Conservation (phyloP, 2,888 invertebrate genomes). For the Eilema sororculum region DNA sequence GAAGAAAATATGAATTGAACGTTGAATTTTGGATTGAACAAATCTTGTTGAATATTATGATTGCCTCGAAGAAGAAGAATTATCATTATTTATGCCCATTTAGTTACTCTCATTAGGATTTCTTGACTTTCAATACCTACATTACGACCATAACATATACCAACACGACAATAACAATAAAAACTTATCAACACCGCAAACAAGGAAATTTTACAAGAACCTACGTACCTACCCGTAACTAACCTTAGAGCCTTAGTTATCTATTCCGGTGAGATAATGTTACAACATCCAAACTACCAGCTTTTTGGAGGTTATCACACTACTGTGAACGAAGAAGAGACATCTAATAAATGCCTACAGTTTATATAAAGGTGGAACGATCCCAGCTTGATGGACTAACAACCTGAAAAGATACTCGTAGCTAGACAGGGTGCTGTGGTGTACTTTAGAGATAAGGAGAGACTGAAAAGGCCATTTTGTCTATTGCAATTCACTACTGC, state of each 20-base stretch:
- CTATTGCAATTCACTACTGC: too few species aligned
- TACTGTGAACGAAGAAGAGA: neutral
- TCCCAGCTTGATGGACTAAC: too few species aligned
- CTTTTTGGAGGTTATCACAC: neutral
- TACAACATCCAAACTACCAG: neutral
- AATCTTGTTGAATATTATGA: too few species aligned
- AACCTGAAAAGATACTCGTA: too few species aligned
- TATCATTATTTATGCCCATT: neutral
- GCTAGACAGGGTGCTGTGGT: too few species aligned
- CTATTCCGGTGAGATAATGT: neutral
- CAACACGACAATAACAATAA: neutral
- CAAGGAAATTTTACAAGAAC: constrained; percentile 1
- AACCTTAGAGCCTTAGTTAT: neutral
- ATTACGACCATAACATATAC: too few species aligned
- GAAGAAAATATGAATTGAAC: too few species aligned
- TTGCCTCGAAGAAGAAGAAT: too few species aligned
- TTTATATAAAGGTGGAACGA: too few species aligned
- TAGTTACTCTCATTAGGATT: neutral
- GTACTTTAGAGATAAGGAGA: too few species aligned
- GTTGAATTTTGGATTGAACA: too few species aligned
- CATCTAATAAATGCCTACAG: neutral
- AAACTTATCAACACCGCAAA: constrained; percentile 1
- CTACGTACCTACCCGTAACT: neutral
- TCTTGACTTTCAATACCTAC: neutral
- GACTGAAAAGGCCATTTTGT: too few species aligned